Evolutionary conservation across 2,113 vertebrate genomes (phyloP), one percentile per base, ranked within the genome.

Genomic region (Callopanchax toddi): DNA sequence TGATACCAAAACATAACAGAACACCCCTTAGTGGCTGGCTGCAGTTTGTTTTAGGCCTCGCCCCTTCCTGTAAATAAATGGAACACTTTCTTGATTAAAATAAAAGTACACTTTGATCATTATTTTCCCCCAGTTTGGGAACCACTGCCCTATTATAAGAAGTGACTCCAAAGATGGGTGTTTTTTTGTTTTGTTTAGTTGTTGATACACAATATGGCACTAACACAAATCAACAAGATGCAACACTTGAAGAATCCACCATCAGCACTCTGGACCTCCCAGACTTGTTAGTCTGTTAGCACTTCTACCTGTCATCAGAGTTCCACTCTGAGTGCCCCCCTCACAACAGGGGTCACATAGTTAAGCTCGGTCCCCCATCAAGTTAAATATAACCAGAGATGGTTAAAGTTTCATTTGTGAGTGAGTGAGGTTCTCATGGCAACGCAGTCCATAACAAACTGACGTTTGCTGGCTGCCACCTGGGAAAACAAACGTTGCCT

Each of bases 341-440:
- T 65, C 26, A 58, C 45, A 51, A 1, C 49, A 6, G 22, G 37
- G 55, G 53, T 75, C 32, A 16, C 15, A 6, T 39, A 18, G 26
- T 51, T 16, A 43, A 39, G 18, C 52, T 48, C 29, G 13, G 36
- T 36, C 29, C 37, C 22, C 22, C 3, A 10, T 29, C 53, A 37
- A 44, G 53, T 25, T 16, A 51, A 52, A 57, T 65, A 66, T 57
- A 63, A 72, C 61, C 39, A 11, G 18, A 16, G 49, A 59, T 70
- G 60, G 40, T 75, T 61, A 83, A 82, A 71, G 68, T 64, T 76
- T 20, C 34, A 51, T 16, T 10, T 2, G 56, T 20, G 48, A 70
- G 34, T 37, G 18, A 61, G 16, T 37, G 37, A 8, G 26, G 63
- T 87, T 67, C 68, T 78, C 77, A 80, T 81, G 68, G 67, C 49